These are phyloP conservation scores for Pantherophis guttatus DNA, from an alignment of 2,113 vertebrate genomes.

Conservation along the genomic window DNA sequence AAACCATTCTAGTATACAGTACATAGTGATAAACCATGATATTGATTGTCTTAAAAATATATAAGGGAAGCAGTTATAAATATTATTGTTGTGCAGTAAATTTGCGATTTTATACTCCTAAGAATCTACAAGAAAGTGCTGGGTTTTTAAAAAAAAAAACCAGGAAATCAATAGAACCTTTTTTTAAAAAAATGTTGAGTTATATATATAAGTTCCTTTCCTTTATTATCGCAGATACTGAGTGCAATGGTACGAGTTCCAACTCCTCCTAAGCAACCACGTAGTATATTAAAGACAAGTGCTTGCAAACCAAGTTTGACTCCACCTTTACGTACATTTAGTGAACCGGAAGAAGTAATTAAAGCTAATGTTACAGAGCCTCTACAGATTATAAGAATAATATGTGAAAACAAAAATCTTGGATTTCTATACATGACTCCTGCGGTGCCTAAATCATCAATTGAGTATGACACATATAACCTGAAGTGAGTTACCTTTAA, in stretches of 20 bases:
- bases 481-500: slow-evolving; percentile 67
- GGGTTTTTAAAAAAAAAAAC: neutral
- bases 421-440: slow-evolving; percentile 78
- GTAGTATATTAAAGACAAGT: slow-evolving; percentile 36
- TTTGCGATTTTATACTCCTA: neutral
- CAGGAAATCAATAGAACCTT: neutral
- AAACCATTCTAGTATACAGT: neutral
- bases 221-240: slow-evolving; percentile 31
- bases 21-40: neutral
- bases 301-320: slow-evolving; percentile 23
- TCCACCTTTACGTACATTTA: slow-evolving; percentile 45
- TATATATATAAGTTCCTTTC: neutral
- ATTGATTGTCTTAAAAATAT: no score
- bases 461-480: slow-evolving; percentile 70
- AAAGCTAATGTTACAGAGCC: slow-evolving; percentile 66
- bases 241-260: slow-evolving; percentile 35
- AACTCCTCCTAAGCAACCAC: slow-evolving; percentile 56
- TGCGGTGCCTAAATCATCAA: slow-evolving; percentile 66
- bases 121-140: neutral
- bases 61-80: neutral
- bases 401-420: slow-evolving; percentile 72
- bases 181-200: neutral
- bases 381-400: slow-evolving; percentile 68
- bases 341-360: slow-evolving; percentile 70
- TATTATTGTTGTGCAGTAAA: neutral